Evolutionary conservation across 2,113 vertebrate species (phyloP).

Genomic region (Apodemus sylvaticus): DNA sequence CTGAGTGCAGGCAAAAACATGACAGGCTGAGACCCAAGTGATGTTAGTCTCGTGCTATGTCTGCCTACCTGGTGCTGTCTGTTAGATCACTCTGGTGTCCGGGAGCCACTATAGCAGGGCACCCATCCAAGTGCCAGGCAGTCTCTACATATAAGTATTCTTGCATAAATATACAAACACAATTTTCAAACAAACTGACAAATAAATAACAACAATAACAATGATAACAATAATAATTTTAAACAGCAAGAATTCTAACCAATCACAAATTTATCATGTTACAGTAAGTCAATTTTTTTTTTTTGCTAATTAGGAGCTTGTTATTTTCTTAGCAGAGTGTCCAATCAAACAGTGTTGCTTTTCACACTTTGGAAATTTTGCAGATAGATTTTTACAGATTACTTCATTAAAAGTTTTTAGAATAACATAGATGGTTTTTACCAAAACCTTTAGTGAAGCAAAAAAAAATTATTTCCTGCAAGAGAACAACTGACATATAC

Average conservation of each 20-base stretch:
- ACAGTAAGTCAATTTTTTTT: not conserved
- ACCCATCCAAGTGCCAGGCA: too few relatives aligned
- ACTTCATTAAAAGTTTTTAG: not conserved
- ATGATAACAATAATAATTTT: too few relatives aligned
- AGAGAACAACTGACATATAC: not conserved
- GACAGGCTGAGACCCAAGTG: too few relatives aligned
- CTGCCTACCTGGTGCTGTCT: too few relatives aligned
- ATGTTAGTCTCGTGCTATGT: too few relatives aligned
- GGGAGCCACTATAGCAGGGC: too few relatives aligned
- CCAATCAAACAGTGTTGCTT: not conserved
- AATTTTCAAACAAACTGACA: not conserved
- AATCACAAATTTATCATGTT: not conserved
- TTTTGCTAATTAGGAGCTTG: not conserved
- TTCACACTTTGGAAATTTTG: not conserved
- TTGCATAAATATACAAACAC: not conserved
- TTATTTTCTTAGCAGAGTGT: not conserved
- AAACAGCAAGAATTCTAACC: not conserved
- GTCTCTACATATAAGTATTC: too few relatives aligned
- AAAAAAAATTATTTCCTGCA: not conserved
- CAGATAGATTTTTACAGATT: not conserved
- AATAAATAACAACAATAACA: too few relatives aligned
- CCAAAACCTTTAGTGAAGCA: not conserved
- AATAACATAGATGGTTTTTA: not conserved
- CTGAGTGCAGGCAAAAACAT: too few relatives aligned
- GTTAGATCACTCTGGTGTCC: too few relatives aligned